phyloP scores from a whole-genome alignment of 2,888 invertebrate genomes.

The Eristalinus sepulchralis region DNA sequence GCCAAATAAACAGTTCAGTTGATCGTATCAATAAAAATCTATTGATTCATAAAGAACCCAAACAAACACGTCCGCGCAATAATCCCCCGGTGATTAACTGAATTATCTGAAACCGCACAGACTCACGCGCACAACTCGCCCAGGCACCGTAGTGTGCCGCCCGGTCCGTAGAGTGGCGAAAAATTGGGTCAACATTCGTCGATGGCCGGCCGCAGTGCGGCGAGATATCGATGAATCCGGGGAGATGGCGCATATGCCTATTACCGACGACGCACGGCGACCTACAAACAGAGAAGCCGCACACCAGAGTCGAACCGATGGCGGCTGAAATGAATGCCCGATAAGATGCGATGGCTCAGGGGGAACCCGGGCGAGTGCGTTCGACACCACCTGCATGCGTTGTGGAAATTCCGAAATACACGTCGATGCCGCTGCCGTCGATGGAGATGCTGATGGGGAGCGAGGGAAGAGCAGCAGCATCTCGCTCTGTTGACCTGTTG shows the following conservation, averaged over 20 bases:
- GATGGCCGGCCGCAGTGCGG: conserved; percentile 27
- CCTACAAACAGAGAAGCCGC: conserved; percentile 48
- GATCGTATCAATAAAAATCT: conserved; percentile 50
- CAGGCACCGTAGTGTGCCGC: background rate
- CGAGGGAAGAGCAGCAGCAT: background rate
- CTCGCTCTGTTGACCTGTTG: conserved; percentile 58
- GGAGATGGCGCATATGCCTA: conserved; percentile 48
- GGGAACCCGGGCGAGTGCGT: conserved; percentile 38
- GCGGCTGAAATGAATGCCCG: conserved; percentile 48
- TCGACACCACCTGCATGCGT: conserved; percentile 60
- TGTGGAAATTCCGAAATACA: conserved; percentile 16
- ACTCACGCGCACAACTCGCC: background rate
- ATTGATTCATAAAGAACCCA: conserved; percentile 45
- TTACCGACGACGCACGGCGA: conserved; percentile 31
- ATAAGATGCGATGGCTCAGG: conserved; percentile 47
- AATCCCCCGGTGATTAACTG: conserved; percentile 57
- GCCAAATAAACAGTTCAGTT: conserved; percentile 19
- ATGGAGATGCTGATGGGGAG: conserved; percentile 7
- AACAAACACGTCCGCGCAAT: conserved; percentile 44
- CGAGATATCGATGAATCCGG: conserved; percentile 55
- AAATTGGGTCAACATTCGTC: conserved; percentile 64
- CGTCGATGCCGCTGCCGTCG: conserved; percentile 10
- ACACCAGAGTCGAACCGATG: conserved; percentile 28
- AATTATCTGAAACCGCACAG: conserved; percentile 57
- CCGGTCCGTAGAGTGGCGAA: conserved; percentile 15